Conservation (phyloP, 2,888 invertebrate genomes). For the Caenorhabditis virilis region DNA sequence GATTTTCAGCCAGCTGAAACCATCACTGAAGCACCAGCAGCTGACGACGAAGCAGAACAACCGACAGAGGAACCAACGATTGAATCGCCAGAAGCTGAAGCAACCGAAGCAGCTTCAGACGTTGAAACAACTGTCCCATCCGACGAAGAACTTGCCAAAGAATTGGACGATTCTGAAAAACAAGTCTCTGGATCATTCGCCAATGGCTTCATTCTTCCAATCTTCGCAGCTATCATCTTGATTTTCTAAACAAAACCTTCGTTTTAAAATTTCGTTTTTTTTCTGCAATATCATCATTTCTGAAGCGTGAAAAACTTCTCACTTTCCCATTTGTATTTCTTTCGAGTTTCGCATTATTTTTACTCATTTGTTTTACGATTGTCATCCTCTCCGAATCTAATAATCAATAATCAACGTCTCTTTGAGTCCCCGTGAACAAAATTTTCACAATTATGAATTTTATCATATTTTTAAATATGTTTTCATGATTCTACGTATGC, state of each 20-base stretch:
- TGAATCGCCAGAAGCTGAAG: too few relatives aligned
- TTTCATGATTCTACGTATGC: neutral
- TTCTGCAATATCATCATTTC: too few relatives aligned
- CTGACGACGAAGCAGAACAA: slow-evolving; percentile 2
- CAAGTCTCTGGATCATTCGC: neutral
- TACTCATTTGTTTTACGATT: too few relatives aligned
- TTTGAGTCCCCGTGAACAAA: neutral
- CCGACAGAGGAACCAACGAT: neutral
- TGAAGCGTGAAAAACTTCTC: too few relatives aligned
- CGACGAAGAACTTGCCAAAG: slow-evolving; percentile 12
- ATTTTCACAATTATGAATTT: neutral
- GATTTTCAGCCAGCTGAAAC: neutral
- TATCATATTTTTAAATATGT: neutral
- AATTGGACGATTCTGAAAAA: slow-evolving; percentile 8
- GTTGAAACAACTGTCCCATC: neutral
- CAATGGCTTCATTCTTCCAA: neutral
- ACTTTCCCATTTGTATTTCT: too few relatives aligned
- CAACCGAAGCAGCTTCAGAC: neutral
- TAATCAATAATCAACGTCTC: too few relatives aligned
- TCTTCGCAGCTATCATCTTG: too few relatives aligned
- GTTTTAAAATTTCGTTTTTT: too few relatives aligned
- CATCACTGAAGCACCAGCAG: neutral
- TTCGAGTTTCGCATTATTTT: too few relatives aligned
- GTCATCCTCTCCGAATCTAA: too few relatives aligned
- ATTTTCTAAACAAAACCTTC: too few relatives aligned